These are phyloP conservation scores for Ctenicera cuprea DNA, from an alignment of 2,888 invertebrate species.

Conservation along the genomic window DNA sequence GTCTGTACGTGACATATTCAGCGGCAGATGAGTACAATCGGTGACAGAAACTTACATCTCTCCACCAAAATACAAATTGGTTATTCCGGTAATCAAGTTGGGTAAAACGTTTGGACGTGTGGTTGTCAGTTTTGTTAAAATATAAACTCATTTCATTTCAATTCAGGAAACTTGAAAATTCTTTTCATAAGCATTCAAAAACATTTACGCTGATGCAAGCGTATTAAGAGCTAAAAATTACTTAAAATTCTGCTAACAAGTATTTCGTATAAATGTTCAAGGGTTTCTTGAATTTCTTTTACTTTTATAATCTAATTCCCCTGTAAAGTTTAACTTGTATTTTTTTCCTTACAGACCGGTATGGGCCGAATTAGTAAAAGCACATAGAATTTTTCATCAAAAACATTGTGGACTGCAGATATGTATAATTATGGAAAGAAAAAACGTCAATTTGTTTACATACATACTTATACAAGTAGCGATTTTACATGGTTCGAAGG, in stretches of 20 bases:
- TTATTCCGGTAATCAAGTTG: conserved; percentile 23
- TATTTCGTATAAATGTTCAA: not conserved
- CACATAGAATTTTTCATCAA: too few relatives aligned
- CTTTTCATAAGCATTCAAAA: conserved; percentile 1
- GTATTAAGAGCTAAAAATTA: not conserved
- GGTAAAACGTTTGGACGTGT: conserved; percentile 23
- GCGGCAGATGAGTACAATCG: conserved; percentile 41
- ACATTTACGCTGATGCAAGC: not conserved
- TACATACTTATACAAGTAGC: too few relatives aligned
- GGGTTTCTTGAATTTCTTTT: not conserved
- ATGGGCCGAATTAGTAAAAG: too few relatives aligned
- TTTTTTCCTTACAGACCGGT: not conserved
- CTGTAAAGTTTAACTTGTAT: not conserved
- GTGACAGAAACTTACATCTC: conserved; percentile 25
- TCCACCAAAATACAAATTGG: conserved; percentile 33
- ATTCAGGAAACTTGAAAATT: not conserved
- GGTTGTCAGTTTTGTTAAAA: conserved; percentile 25
- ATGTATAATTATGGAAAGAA: too few relatives aligned
- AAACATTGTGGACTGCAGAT: too few relatives aligned
- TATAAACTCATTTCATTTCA: conserved; percentile 4
- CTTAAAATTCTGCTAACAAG: not conserved
- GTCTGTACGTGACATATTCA: conserved; percentile 47
- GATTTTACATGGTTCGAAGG: too few relatives aligned
- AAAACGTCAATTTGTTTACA: too few relatives aligned
- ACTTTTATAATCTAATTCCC: not conserved